A percentile compares a stretch with the other conserved stretches of the same genome.
Evolutionary conservation across 2,888 invertebrate species (phyloP).

Genomic region (Neoascia interrupta): DNA sequence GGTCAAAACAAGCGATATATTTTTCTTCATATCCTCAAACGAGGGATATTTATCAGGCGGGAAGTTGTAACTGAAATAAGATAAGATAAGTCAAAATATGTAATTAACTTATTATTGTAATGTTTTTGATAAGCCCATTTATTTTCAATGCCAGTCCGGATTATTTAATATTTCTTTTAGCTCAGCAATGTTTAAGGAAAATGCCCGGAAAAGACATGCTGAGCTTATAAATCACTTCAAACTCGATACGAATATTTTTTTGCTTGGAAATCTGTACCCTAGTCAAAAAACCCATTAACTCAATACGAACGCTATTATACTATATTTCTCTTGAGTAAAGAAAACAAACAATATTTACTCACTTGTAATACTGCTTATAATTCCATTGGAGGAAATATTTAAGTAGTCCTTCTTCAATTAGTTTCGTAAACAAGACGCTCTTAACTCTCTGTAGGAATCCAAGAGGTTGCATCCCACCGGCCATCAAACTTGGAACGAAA

Average conservation of each 20-base stretch:
- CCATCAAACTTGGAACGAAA: slow-evolving; percentile 73
- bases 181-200: not conserved
- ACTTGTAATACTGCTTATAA: not conserved
- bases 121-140: not conserved
- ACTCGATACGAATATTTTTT: no score
- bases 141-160: not conserved
- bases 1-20: slow-evolving; percentile 72
- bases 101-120: not conserved
- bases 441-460: slow-evolving; percentile 71
- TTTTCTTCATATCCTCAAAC: slow-evolving; percentile 71
- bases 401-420: not conserved
- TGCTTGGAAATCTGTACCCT: no score
- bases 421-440: slow-evolving; percentile 64
- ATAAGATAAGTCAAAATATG: not conserved
- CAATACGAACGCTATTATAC: not conserved
- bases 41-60: slow-evolving; percentile 73
- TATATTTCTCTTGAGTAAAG: not conserved
- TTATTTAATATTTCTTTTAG: not conserved
- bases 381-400: not conserved
- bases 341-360: not conserved
- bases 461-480: slow-evolving; percentile 66
- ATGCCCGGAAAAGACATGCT: not conserved
- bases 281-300: no score
- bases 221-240: not conserved
- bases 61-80: slow-evolving; percentile 71